These are phyloP conservation scores for Chloromyia formosa DNA, from an alignment of 2,888 invertebrate genomes.

Conservation along the genomic window DNA sequence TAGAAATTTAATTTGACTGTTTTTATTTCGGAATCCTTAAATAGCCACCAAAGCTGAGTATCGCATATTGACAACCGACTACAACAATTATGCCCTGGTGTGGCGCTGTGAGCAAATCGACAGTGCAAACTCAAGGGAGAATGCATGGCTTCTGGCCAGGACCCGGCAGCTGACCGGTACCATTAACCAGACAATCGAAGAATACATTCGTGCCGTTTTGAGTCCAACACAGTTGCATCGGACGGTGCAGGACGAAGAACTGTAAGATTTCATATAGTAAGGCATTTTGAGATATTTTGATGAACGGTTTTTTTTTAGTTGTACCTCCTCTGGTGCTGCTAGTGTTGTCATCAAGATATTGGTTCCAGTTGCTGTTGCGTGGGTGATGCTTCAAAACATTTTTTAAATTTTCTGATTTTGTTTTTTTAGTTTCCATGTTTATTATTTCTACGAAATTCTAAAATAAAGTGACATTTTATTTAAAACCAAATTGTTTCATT, in stretches of 20 bases:
- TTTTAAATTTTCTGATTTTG: too few relatives aligned
- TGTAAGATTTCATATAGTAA: slow-evolving; percentile 9
- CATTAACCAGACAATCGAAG: slow-evolving; percentile 19
- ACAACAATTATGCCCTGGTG: slow-evolving; percentile 26
- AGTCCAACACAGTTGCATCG: slow-evolving; percentile 16
- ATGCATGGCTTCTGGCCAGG: slow-evolving; percentile 16
- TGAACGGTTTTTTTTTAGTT: too few relatives aligned
- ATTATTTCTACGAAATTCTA: too few relatives aligned
- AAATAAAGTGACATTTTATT: too few relatives aligned
- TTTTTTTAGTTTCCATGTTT: too few relatives aligned
- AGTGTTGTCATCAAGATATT: background rate
- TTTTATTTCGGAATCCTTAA: too few relatives aligned
- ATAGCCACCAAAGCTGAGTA: background rate
- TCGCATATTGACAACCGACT: slow-evolving; percentile 23
- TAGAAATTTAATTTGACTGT: background rate
- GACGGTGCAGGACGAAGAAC: slow-evolving; percentile 3
- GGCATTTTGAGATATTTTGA: too few relatives aligned
- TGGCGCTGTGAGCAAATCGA: slow-evolving; percentile 32
- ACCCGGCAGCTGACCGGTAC: slow-evolving; percentile 4
- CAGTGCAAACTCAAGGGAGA: slow-evolving; percentile 14
- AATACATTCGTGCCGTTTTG: slow-evolving; percentile 9
- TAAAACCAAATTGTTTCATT: too few relatives aligned
- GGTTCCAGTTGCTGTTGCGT: too few relatives aligned
- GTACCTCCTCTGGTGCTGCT: background rate
- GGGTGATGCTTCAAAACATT: too few relatives aligned